Evolutionary conservation across 2,888 invertebrate species (phyloP), one percentile per base, ranked within the genome.

Genomic region (Coremacera marginata): DNA sequence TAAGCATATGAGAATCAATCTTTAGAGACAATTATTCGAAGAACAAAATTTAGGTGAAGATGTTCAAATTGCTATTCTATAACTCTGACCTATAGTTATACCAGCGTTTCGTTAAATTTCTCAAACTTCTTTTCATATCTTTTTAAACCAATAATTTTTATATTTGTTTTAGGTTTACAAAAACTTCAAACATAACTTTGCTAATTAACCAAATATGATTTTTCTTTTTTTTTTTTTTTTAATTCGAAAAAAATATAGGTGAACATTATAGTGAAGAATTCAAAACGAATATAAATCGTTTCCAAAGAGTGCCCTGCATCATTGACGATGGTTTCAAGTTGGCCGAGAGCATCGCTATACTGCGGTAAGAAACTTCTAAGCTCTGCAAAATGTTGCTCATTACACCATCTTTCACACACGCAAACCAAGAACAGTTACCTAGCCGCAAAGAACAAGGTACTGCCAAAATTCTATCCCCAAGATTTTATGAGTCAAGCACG

Each of bases 321-420:
- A 91, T 92, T 75, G 93, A 94, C 82, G 93, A 92, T 89, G 93
- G 92, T 63, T 93, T 93, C 86, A 87, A 92, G 82, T 88, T 94
- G 74, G 92, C 91, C 44, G 94, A 94, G 88, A 92, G 94, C 85
- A 89, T 94, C 70, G 94, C 94, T 44, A 94, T 95, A 76, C 82
- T 94, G 34, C 91, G 93, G 82, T 94, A 93, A 80, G 37, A 67
- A 25, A 25, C 4, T 44, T 55, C 5, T 14, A 65, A 16, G 11
- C 34, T 16, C 14, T 63, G 14, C 62, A 62, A 22, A 27, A 27
- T 62, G 62, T 62, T 16, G 3, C 37, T 67, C 19, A 31, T 31
- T 4, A 31, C 31, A 31, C 31, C 44, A 37, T 44, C 68, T 25
- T 19, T 44, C 27, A 44, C 68, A 2, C n/a, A 25, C 67, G 22